phyloP scores from a whole-genome alignment of 2,797 vertebrate species.

The Pipistrellus pipistrellus region DNA sequence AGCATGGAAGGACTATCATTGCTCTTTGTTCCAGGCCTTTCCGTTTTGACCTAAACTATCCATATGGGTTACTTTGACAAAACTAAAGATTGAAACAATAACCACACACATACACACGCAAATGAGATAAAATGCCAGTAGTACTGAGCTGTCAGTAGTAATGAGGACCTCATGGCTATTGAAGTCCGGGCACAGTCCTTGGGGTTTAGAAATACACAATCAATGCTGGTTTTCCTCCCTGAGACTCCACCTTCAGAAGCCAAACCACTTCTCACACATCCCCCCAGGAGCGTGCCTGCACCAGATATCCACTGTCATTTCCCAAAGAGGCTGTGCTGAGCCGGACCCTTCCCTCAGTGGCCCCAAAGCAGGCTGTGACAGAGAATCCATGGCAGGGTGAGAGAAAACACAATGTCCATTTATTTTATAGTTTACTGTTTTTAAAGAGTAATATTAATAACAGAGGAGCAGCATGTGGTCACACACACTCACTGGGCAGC shows the following conservation, averaged over 20 bases:
- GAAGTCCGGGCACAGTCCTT: neutral
- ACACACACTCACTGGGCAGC: neutral
- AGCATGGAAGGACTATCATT: neutral
- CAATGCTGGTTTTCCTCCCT: neutral
- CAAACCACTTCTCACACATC: neutral
- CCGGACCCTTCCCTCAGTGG: neutral
- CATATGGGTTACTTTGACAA: neutral
- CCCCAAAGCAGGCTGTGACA: neutral
- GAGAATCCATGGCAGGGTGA: neutral
- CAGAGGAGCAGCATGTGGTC: neutral
- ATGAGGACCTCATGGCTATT: neutral
- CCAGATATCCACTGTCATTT: neutral
- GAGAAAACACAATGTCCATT: neutral
- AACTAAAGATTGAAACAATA: conserved; percentile 19
- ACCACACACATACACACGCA: neutral
- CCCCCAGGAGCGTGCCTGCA: neutral
- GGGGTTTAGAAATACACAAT: neutral
- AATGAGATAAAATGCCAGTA: neutral
- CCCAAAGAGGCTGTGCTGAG: neutral
- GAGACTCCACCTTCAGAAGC: neutral
- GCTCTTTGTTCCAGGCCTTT: neutral
- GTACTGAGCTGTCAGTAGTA: neutral
- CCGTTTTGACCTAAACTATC: neutral
- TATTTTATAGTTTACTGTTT: neutral
- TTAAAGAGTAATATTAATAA: neutral